A percentile compares a stretch with the other conserved stretches of the same genome.
Conservation (phyloP, 2,888 invertebrate species). For the Saturnia pavonia region DNA sequence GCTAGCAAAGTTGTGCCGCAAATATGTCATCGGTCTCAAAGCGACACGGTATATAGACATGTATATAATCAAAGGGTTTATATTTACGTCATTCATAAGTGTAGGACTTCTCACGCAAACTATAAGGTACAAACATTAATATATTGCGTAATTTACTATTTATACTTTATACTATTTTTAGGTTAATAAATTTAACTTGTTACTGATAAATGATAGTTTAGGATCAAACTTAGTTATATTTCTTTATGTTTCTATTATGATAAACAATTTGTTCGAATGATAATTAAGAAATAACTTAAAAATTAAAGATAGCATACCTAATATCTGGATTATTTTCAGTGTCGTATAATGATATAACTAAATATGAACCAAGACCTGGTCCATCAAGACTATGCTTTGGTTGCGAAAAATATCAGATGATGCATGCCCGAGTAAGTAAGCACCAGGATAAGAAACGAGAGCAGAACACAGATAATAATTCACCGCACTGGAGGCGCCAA, state of each 20-base stretch:
- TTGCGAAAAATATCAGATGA: neutral
- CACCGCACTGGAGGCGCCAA: slow-evolving; percentile 42
- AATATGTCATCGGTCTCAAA: too few species aligned
- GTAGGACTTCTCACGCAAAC: neutral
- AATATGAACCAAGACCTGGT: neutral
- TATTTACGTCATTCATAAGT: neutral
- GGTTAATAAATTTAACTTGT: neutral
- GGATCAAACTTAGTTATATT: too few species aligned
- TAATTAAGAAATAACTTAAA: neutral
- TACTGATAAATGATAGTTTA: neutral
- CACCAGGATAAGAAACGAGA: neutral
- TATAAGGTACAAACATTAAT: neutral
- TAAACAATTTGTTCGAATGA: neutral
- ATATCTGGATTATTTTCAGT: too few species aligned
- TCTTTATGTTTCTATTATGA: neutral
- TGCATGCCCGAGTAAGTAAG: slow-evolving; percentile 5
- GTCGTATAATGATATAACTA: neutral
- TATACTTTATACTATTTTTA: too few species aligned
- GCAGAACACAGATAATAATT: neutral
- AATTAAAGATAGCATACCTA: neutral
- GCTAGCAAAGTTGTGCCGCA: too few species aligned
- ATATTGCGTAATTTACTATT: too few species aligned
- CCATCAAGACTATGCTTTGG: neutral
- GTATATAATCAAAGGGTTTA: too few species aligned
- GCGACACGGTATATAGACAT: too few species aligned